These are phyloP conservation scores for Phylloscopus trochiloides DNA, from an alignment of 2,113 vertebrate species.

Conservation along the genomic window DNA sequence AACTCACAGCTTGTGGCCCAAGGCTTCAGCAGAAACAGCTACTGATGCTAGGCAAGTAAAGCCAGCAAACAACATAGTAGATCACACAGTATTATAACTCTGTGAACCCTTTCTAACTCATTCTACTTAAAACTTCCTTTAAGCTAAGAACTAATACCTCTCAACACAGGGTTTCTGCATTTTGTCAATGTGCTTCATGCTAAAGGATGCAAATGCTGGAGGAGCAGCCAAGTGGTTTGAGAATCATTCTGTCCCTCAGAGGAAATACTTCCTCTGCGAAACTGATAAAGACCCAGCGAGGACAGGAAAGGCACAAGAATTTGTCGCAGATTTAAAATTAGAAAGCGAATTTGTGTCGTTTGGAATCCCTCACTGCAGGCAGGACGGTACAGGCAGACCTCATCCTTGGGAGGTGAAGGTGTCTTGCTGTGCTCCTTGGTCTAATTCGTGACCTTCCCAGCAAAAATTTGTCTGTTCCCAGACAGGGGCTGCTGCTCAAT, in stretches of 20 bases:
- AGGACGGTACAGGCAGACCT: not conserved
- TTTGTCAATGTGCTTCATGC: not conserved
- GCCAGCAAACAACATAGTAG: not conserved
- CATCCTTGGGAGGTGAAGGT: not conserved
- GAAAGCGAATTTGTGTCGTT: not conserved
- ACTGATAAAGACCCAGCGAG: not conserved
- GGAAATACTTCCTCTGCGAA: not conserved
- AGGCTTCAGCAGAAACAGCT: not conserved
- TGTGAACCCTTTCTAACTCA: not conserved
- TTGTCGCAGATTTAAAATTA: constrained; percentile 13
- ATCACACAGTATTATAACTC: not conserved
- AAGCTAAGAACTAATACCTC: not conserved
- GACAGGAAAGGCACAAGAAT: not conserved
- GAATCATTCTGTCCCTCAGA: not conserved
- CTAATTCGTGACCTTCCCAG: not conserved
- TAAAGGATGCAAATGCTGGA: not conserved
- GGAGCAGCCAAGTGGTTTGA: not conserved
- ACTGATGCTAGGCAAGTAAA: not conserved
- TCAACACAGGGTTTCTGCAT: not conserved
- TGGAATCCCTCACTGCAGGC: not conserved
- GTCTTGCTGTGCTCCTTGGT: not conserved
- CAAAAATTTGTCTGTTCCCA: not conserved
- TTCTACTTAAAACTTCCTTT: not conserved
- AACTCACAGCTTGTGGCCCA: not conserved
- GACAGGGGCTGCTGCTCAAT: not conserved